Base-by-base conservation (phyloP, 1,140 invertebrate species). In the Rhysida immarginata region DNA sequence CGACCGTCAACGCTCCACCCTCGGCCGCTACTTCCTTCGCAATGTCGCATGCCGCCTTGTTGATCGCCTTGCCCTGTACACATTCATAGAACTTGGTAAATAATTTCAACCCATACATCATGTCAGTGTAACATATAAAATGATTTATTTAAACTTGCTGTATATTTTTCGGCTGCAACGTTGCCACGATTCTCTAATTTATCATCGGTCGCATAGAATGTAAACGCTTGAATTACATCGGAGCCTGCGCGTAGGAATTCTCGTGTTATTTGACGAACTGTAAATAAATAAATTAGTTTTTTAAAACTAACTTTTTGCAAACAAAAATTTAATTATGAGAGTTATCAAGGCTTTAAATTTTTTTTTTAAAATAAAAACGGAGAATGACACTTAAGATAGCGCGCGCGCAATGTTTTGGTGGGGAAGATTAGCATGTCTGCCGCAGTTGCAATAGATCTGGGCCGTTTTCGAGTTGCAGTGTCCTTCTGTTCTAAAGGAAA, bases 181-280 rank as follows among this genome's bases (percentile, higher is more conserved):
- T 72, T 69, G 2, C 70, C 70, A 35, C 70, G 53, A 57, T 72
- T 72, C 20, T 64, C 60, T 1, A 72, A 61, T 57, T 72, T 72
- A 59, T 72, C 71, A 46, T 72, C 70, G 48, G 65, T 69, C 13
- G 69, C 70, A 58, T 72, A 72, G 59, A 72, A 72, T 13, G 70
- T 72, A 43, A 72, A 69, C 1, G 70, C 68, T 50, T 72, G 70
- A 64, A 72, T 68, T 1, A 72, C 68, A 54, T 72, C 70, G n/a
- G 70, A 57, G n/a, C 70, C 70, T 0, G 70, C 68, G 2, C 71
- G 54, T 41, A 72, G 57, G 56, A 72, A 72, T 60, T 72, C 70
- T 2, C 71, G 53, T 52, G 69, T 68, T 1, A 71, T 58, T 26
- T 63, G 62, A 1, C 58, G 53, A 11, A 71, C 69, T 69, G 56